Evolutionary conservation across 2,797 vertebrate species (phyloP).

Genomic region (Limnodromus scolopaceus): DNA sequence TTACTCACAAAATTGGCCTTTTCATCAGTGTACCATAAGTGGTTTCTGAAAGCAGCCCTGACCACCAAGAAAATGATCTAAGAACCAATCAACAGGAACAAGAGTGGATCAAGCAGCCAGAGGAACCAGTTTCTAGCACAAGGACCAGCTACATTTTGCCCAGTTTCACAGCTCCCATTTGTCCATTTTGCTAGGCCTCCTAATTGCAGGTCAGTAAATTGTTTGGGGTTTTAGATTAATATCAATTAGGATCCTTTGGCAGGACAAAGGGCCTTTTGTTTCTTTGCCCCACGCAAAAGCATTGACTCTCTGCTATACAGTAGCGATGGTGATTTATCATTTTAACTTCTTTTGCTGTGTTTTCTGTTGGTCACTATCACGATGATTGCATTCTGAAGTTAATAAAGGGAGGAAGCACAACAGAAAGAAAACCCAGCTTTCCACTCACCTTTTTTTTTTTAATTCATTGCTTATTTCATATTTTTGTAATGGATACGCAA

Average conservation of each 20-base stretch:
- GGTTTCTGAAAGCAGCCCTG: constrained; percentile 3
- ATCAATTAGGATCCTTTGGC: not conserved
- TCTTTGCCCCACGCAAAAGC: not conserved
- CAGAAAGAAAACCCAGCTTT: not conserved
- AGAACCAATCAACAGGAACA: not conserved
- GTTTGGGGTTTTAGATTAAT: not conserved
- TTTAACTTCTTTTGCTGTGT: not conserved
- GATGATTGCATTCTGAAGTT: not conserved
- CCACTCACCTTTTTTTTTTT: not conserved
- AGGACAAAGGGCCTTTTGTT: not conserved
- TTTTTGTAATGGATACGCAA: not conserved
- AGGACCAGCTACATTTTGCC: not conserved
- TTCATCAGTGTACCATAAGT: not conserved
- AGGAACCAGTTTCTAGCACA: not conserved
- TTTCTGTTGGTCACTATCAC: not conserved
- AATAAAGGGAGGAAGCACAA: not conserved
- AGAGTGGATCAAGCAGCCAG: not conserved
- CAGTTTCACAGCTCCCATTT: not conserved
- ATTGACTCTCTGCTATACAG: not conserved
- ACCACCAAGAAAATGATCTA: not conserved
- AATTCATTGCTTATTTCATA: not conserved
- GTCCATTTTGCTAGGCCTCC: not conserved
- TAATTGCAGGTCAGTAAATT: not conserved
- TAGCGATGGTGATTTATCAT: not conserved
- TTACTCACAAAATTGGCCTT: constrained; percentile 38